Conservation (phyloP, 2,888 invertebrate genomes). For the Ormia ochracea region DNA sequence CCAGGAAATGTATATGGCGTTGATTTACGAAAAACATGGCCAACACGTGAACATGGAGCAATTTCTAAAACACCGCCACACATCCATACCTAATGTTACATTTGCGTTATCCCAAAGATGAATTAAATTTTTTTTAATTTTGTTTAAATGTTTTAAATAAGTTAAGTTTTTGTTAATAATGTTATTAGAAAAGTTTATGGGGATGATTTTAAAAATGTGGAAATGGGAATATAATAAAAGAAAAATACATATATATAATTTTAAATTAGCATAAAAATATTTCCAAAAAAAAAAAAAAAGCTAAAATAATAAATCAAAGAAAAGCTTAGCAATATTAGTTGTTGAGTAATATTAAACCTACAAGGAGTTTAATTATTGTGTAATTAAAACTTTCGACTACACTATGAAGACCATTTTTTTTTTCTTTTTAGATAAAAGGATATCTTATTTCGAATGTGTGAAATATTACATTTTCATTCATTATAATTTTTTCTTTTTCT, state of each 20-base stretch:
- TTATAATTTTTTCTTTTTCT: too few species aligned
- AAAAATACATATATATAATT: constrained; percentile 32
- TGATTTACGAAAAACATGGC: constrained; percentile 97
- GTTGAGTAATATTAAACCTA: neutral
- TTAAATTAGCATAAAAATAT: constrained; percentile 27
- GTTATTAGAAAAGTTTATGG: constrained; percentile 24
- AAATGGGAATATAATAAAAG: constrained; percentile 45
- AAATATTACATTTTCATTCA: too few species aligned
- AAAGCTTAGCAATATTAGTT: constrained; percentile 34
- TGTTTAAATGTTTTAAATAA: constrained; percentile 27
- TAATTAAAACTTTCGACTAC: neutral
- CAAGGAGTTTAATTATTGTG: neutral
- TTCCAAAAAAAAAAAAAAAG: too few species aligned
- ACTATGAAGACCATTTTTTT: too few species aligned
- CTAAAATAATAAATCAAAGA: constrained; percentile 18
- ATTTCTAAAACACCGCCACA: constrained; percentile 97
- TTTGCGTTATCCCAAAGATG: constrained; percentile 40
- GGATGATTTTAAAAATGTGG: constrained; percentile 32
- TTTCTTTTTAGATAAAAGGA: too few species aligned
- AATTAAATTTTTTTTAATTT: constrained; percentile 16
- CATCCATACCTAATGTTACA: constrained; percentile 90
- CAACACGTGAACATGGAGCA: constrained; percentile 95
- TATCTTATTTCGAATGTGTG: too few species aligned
- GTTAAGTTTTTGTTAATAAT: constrained; percentile 27
- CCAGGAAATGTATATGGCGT: constrained; percentile 99